phyloP scores from a whole-genome alignment of 2,888 invertebrate species.

The Pollenia griseotomentosa region DNA sequence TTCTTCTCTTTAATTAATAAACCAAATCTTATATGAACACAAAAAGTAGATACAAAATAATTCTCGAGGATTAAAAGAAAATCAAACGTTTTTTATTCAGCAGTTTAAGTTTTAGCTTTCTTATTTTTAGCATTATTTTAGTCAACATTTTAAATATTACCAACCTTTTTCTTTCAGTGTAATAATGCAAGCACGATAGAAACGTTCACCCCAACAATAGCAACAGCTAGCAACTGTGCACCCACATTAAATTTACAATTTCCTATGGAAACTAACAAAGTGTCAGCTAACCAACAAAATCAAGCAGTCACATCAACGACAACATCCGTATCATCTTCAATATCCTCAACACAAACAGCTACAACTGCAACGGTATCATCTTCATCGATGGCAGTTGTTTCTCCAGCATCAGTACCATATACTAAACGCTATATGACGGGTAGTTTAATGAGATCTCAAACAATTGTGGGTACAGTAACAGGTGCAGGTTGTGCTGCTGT shows the following conservation, averaged over 20 bases:
- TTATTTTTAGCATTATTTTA: neutral
- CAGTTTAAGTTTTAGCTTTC: neutral
- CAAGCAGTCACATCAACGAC: conserved; percentile 68
- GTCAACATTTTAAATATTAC: neutral
- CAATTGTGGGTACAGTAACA: conserved; percentile 76
- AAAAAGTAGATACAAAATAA: too few species aligned
- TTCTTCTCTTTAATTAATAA: too few species aligned
- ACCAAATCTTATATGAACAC: too few species aligned
- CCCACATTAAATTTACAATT: conserved; percentile 75
- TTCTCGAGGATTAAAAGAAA: too few species aligned
- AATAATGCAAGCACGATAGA: conserved; percentile 26
- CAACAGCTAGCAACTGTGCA: conserved; percentile 57
- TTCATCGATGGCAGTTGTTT: conserved; percentile 74
- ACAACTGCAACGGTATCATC: conserved; percentile 53
- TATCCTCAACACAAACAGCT: conserved; percentile 60
- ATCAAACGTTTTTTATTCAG: too few species aligned
- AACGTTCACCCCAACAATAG: conserved; percentile 46
- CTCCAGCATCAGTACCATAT: conserved; percentile 74
- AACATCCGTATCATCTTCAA: conserved; percentile 68
- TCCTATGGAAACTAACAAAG: conserved; percentile 65
- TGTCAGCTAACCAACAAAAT: conserved; percentile 77
- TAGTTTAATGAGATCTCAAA: conserved; percentile 82
- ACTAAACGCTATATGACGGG: conserved; percentile 82
- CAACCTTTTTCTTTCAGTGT: conserved; percentile 51
- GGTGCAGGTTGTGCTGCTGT: conserved; percentile 72